Percentiles rank a stretch among this genome's conserved stretches.
phyloP scores from a whole-genome alignment of 2,113 vertebrate species.

The Dasyprocta punctata region DNA sequence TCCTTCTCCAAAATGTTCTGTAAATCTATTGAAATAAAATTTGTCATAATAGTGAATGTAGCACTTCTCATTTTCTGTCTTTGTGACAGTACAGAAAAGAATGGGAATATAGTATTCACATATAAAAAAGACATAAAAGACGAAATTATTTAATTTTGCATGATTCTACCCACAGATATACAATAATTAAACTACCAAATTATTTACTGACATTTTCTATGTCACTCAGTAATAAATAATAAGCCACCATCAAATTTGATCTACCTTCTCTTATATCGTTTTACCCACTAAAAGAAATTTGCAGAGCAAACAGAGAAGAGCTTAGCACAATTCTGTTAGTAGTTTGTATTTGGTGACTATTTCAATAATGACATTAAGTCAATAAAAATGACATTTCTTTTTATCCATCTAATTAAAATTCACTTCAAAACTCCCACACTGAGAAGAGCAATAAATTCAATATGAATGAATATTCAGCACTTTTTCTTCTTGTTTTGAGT shows the following conservation, averaged over 20 bases:
- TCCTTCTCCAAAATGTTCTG: background rate
- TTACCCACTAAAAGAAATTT: background rate
- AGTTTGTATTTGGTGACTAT: background rate
- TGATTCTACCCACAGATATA: background rate
- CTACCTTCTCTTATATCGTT: slow-evolving; percentile 1
- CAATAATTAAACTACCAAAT: slow-evolving; percentile 12
- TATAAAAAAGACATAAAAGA: slow-evolving; percentile 31
- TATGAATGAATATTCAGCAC: background rate
- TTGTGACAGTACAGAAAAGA: background rate
- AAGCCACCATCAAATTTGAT: background rate
- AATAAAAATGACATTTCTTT: background rate
- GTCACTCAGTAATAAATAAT: background rate
- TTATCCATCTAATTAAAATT: background rate
- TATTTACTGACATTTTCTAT: background rate
- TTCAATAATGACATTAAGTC: background rate
- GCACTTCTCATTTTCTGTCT: background rate
- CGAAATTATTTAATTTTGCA: background rate
- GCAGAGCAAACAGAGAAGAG: background rate
- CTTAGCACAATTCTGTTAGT: background rate
- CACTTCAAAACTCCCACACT: background rate
- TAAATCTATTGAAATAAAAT: slow-evolving; percentile 30
- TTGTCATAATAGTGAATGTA: background rate
- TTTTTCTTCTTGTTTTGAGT: background rate
- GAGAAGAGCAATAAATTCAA: background rate
- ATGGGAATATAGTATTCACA: background rate